These are phyloP conservation scores for Poeciliopsis paucimaculata DNA, from an alignment of 2,797 vertebrate species.

Conservation along the genomic window DNA sequence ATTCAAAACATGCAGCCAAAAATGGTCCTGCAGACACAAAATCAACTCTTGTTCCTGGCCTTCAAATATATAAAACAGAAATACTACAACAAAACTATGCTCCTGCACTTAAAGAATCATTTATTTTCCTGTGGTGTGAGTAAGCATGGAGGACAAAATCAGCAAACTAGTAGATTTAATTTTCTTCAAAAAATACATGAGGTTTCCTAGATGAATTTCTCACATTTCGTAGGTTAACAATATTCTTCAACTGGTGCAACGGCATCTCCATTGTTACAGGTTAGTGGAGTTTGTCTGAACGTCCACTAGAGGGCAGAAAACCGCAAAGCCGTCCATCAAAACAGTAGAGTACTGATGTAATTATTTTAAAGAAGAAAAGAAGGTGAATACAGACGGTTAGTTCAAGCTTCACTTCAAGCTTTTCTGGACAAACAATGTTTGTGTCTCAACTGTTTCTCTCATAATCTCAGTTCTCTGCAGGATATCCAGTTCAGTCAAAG, in stretches of 20 bases:
- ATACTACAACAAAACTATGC: background rate
- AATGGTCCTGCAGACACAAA: background rate
- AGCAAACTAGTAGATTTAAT: background rate
- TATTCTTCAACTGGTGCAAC: background rate
- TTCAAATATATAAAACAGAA: background rate
- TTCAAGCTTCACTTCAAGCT: background rate
- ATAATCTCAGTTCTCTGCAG: background rate
- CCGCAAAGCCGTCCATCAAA: background rate
- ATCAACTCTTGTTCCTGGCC: background rate
- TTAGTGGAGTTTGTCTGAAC: background rate
- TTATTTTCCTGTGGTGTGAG: background rate
- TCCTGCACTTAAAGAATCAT: background rate
- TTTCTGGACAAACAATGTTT: background rate
- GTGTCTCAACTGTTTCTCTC: background rate
- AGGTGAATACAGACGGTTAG: background rate
- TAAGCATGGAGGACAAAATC: background rate
- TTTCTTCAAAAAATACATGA: background rate
- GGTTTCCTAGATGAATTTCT: background rate
- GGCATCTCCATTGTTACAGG: background rate
- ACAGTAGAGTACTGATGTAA: background rate
- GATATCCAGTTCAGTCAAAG: background rate
- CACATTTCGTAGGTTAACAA: background rate
- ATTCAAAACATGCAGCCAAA: background rate
- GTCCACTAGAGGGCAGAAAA: slow-evolving; percentile 7
- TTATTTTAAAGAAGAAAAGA: background rate